Base-by-base conservation (phyloP, 2,797 vertebrate genomes). In the Cuculus canorus region DNA sequence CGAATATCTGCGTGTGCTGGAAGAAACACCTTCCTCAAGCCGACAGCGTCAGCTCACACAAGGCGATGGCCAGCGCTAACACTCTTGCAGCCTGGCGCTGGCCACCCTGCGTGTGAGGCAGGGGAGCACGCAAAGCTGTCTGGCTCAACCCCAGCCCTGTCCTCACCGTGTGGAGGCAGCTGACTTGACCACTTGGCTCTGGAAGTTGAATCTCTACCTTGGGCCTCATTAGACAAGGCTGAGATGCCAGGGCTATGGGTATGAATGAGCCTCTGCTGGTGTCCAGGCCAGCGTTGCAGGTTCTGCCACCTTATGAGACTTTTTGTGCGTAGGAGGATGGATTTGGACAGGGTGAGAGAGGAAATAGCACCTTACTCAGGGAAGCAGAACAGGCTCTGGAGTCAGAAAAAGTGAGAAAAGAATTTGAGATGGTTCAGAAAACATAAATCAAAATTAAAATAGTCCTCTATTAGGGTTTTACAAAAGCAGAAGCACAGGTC, bases 31-130 rank as follows among this genome's bases (percentile, higher is more conserved):
- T n/a, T n/a, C n/a, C n/a, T n/a, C n/a, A n/a, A n/a, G n/a, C n/a
- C n/a, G n/a, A n/a, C n/a, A n/a, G n/a, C n/a, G n/a, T n/a, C n/a
- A n/a, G n/a, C n/a, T n/a, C n/a, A n/a, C n/a, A n/a, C n/a, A n/a
- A n/a, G 24, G 28, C 3, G 2, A 23, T 11, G 45, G 50, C n/a
- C 50, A 39, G 2, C 0, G 2, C 28, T 35, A 30, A 63, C 19
- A 11, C 5, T 37, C 43, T 24, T n/a, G 65, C 48, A 78, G 33
- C 53, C 70, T 41, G 23, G 35, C 35, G 53, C 21, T 81, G 77
- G 28, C 24, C 50, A 47, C 32, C 7, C 28, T 37, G 50, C 5
- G 2, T 10, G 27, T 0, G 4, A 80, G 19, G 50, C 33, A 77
- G 35, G 33, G 47, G 72, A 82, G 35, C 27, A 35, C 57, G 41